A percentile compares a stretch with the other conserved stretches of the same genome.
Conservation (phyloP, 2,113 vertebrate species). For the Petromus typicus region DNA sequence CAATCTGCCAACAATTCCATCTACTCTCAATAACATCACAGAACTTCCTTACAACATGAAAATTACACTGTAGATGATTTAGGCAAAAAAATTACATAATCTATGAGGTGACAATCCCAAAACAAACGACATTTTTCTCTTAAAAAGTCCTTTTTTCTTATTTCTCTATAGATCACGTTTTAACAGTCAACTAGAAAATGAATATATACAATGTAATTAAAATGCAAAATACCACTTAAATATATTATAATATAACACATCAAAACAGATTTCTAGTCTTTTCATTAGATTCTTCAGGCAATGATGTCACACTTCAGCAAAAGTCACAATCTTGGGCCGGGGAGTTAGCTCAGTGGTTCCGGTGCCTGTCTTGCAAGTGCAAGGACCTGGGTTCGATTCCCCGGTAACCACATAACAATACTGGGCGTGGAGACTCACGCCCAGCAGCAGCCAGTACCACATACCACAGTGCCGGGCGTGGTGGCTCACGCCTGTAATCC, state of each 20-base stretch:
- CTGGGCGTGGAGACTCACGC: too few relatives aligned
- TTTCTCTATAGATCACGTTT: neutral
- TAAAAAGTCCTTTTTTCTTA: neutral
- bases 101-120: neutral
- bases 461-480: too few relatives aligned
- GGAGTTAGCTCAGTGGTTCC: too few relatives aligned
- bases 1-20: neutral
- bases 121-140: neutral
- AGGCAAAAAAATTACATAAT: neutral
- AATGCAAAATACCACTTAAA: constrained; percentile 47
- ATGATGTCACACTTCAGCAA: neutral
- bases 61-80: neutral
- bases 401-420: too few relatives aligned
- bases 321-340: too few relatives aligned
- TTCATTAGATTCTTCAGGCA: neutral
- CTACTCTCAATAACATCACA: neutral
- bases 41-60: neutral
- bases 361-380: too few relatives aligned
- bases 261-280: constrained; percentile 18
- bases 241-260: constrained; percentile 5
- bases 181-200: constrained; percentile 40
- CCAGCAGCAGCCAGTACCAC: too few relatives aligned
- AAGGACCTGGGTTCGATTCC: too few relatives aligned
- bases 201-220: constrained; percentile 53
- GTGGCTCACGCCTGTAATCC: too few relatives aligned